Evolutionary conservation across 2,113 vertebrate species (phyloP).

Genomic region (Dasyornis broadbenti): DNA sequence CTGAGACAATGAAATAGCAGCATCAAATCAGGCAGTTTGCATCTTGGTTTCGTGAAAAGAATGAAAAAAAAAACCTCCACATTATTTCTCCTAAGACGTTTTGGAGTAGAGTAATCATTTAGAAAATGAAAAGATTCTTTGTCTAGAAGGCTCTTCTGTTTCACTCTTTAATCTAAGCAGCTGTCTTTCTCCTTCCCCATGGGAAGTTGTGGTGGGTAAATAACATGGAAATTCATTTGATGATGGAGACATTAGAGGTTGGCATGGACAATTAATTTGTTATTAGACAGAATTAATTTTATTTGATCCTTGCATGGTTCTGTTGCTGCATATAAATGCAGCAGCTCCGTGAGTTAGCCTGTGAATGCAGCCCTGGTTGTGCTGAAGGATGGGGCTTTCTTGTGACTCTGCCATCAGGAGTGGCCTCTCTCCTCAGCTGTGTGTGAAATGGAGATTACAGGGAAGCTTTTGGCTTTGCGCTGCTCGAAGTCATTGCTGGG

Average conservation of each 20-base stretch:
- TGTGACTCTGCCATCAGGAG: neutral
- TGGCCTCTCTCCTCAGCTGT: neutral
- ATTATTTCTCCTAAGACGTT: neutral
- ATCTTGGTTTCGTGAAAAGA: conserved; percentile 4
- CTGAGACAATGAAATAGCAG: neutral
- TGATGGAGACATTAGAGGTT: conserved; percentile 63
- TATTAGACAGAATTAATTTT: conserved; percentile 66
- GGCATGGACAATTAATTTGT: conserved; percentile 66
- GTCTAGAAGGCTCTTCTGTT: conserved; percentile 42
- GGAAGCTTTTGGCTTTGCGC: neutral
- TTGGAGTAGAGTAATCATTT: conserved; percentile 37
- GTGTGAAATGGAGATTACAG: neutral
- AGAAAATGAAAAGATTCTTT: conserved; percentile 54
- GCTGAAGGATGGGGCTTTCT: neutral
- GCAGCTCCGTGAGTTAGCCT: neutral
- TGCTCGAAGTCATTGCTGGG: neutral
- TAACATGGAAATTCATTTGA: conserved; percentile 60
- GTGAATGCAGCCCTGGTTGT: neutral
- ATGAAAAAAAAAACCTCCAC: neutral
- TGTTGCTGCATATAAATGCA: conserved; percentile 42
- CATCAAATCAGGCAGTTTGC: neutral
- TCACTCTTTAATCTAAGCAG: conserved; percentile 45
- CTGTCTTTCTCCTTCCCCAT: conserved; percentile 38
- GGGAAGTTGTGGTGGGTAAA: conserved; percentile 60
- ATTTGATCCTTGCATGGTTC: conserved; percentile 54